Conservation (phyloP, 1,140 invertebrate species). For the Brachionus calyciflorus region DNA sequence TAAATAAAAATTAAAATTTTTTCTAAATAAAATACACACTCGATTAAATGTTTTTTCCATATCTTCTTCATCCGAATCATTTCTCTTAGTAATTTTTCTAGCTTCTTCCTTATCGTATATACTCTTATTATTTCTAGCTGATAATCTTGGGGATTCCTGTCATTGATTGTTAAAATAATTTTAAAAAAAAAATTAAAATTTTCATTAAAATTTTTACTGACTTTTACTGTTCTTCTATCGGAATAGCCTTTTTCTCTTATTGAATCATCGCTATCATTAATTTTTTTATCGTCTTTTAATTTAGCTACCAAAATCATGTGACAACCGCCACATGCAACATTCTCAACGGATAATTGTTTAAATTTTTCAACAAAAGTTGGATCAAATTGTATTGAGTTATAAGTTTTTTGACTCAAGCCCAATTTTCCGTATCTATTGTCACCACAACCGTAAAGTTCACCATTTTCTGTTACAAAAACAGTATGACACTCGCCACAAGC, state of each 20-base stretch:
- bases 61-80: slow-evolving; percentile 35
- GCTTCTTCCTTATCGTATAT: background rate
- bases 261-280: slow-evolving; percentile 15
- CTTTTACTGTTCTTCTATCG: background rate
- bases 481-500: slow-evolving; percentile 35
- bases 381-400: slow-evolving; percentile 33
- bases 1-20: background rate
- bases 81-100: background rate
- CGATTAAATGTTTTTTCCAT: slow-evolving; percentile 30
- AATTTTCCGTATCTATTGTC: slow-evolving; percentile 45
- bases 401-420: slow-evolving; percentile 38
- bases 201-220: background rate
- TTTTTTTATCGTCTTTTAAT: background rate
- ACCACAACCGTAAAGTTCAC: slow-evolving; percentile 23
- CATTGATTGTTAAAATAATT: background rate
- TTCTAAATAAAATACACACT: background rate
- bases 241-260: slow-evolving; percentile 23
- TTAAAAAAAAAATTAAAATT: background rate
- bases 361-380: slow-evolving; percentile 37
- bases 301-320: slow-evolving; percentile 41
- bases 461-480: slow-evolving; percentile 19
- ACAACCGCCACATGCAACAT: slow-evolving; percentile 41
- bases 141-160: background rate
- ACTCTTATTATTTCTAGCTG: background rate
- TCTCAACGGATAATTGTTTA: slow-evolving; percentile 24